Percentiles rank a stretch among this genome's conserved stretches.
phyloP scores from a whole-genome alignment of 2,888 invertebrate genomes.

The Rhagophthalmus giganteus region DNA sequence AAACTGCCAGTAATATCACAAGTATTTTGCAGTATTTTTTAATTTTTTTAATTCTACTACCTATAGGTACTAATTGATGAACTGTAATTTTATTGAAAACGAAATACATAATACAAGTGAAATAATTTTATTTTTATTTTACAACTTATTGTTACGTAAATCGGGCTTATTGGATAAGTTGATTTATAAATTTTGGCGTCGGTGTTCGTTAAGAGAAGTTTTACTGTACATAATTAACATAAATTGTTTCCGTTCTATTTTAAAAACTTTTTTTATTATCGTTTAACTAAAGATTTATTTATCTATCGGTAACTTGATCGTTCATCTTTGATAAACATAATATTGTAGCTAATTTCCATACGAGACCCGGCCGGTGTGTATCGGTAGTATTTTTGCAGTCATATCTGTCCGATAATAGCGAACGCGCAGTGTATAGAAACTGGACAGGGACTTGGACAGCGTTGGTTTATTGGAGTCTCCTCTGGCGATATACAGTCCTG shows the following conservation, averaged over 20 bases:
- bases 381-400: conserved; percentile 38
- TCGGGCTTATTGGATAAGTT: too few relatives aligned
- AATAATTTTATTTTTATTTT: too few relatives aligned
- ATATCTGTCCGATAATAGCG: conserved; percentile 37
- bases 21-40: too few relatives aligned
- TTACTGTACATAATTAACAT: neutral
- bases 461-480: conserved; percentile 39
- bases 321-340: conserved; percentile 23
- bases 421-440: conserved; percentile 29
- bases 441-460: conserved; percentile 34
- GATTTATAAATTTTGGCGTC: too few relatives aligned
- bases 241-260: too few relatives aligned
- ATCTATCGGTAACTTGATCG: conserved; percentile 18
- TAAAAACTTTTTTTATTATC: too few relatives aligned
- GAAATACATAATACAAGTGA: too few relatives aligned
- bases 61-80: too few relatives aligned
- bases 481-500: conserved; percentile 31
- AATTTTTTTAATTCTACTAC: too few relatives aligned
- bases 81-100: too few relatives aligned
- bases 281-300: conserved; percentile 14
- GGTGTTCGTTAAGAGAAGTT: neutral
- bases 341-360: conserved; percentile 40
- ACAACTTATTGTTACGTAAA: too few relatives aligned
- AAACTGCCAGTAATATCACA: too few relatives aligned
- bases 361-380: conserved; percentile 35